phyloP scores from a whole-genome alignment of 2,113 vertebrate genomes.

The Siniperca knerii region DNA sequence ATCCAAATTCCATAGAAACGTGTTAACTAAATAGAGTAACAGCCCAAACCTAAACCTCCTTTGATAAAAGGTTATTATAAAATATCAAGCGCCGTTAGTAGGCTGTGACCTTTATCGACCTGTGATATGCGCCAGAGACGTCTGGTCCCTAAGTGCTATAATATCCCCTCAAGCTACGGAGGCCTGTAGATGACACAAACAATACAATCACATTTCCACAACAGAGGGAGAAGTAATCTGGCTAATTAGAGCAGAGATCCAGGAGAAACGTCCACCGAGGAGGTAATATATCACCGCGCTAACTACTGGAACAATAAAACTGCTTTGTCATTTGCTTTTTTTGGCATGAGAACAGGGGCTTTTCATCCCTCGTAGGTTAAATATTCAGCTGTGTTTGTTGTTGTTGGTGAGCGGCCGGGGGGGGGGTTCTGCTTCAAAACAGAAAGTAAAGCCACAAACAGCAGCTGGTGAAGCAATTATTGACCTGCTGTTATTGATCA shows the following conservation, averaged over 20 bases:
- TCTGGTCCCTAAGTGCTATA: background rate
- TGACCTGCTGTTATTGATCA: constrained; percentile 43
- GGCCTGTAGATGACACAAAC: constrained; percentile 62
- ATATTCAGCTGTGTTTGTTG: constrained; percentile 60
- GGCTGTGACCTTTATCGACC: constrained; percentile 34
- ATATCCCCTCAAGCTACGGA: constrained; percentile 30
- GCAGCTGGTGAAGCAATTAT: constrained; percentile 51
- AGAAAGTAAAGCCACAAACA: constrained; percentile 38
- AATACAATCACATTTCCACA: constrained; percentile 55
- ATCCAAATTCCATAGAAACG: background rate
- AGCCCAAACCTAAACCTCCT: background rate
- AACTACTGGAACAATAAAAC: constrained; percentile 71
- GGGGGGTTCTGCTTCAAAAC: constrained; percentile 29
- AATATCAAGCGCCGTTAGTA: constrained; percentile 24
- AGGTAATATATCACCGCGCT: constrained; percentile 63
- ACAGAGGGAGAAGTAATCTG: constrained; percentile 59
- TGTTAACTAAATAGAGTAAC: background rate
- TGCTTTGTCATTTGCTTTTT: constrained; percentile 72
- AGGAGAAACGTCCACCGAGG: constrained; percentile 49
- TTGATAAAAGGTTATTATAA: constrained; percentile 27
- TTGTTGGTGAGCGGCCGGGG: constrained; percentile 22
- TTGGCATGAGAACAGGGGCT: constrained; percentile 53
- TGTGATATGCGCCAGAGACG: too few relatives aligned
- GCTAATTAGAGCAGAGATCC: constrained; percentile 70
- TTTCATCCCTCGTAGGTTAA: constrained; percentile 53